Base-by-base conservation (phyloP, 2,888 invertebrate species). In the Lissonota sp. region DNA sequence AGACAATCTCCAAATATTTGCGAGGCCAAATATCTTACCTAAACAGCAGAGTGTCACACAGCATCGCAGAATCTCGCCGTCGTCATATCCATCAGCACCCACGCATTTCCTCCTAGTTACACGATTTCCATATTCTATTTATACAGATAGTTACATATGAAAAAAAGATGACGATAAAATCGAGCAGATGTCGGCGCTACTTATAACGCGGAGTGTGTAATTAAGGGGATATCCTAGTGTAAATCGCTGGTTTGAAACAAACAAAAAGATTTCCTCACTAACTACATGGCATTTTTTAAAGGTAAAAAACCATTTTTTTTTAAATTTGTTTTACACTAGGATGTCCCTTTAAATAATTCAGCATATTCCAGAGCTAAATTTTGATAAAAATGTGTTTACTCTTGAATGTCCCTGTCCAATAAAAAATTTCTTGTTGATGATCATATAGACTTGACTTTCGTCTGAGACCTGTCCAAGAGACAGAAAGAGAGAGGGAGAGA, bases 1-100 rank as follows among this genome's bases (percentile, higher is more conserved):
- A 91, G 91, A 92, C 91, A 91, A 92, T 91, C 91, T 90, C 89
- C 91, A 92, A 92, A 92, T 92, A 92, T 92, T 92, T 92, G 91
- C 91, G 86, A 90, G 89, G 87, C 90, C 91, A 92, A 92, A 92
- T 92, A 92, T 92, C 91, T 92, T 91, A 89, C 89, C 91, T 91
- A 92, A 92, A 92, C 92, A 92, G 88, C 88, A 83, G 87, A 90
- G 90, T 89, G 90, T 88, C 89, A 87, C 86, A 84, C 87, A 87
- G 86, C 84, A 85, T 84, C 87, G 26, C 26, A 86, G 84, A 85
- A 85, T 83, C 71, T 80, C 84, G 55, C 80, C 83, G 80, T 83
- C 84, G 74, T 86, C 84, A 83, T 26, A 26, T 72, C 79, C 77
- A 70, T 84, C 78, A 73, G 64, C 58, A 64, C 80, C 63, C 63